Percentiles rank a stretch among this genome's conserved stretches.
These are phyloP conservation scores for Drosophila borealis DNA, from an alignment of 2,888 invertebrate species.

Conservation along the genomic window DNA sequence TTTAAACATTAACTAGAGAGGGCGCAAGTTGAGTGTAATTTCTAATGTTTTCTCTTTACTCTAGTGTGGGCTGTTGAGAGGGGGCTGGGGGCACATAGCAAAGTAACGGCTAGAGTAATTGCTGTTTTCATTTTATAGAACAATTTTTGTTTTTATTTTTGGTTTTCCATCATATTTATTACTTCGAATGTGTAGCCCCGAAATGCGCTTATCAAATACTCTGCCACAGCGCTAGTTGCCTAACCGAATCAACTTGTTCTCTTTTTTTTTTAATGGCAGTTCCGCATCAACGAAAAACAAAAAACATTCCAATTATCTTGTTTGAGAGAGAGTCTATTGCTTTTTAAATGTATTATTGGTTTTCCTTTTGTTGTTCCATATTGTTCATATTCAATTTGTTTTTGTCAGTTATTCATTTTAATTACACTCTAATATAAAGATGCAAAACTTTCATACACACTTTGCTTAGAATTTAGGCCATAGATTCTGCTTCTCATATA, in stretches of 20 bases:
- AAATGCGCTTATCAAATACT: conserved; percentile 16
- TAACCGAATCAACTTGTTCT: conserved; percentile 11
- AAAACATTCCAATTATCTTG: conserved; percentile 30
- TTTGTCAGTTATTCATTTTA: conserved; percentile 40
- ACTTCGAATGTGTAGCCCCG: conserved; percentile 11
- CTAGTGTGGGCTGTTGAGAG: background rate
- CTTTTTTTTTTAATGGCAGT: conserved; percentile 3
- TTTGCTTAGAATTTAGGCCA: conserved; percentile 67
- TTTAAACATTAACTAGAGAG: conserved; percentile 66
- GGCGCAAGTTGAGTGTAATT: conserved; percentile 28
- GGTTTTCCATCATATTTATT: conserved; percentile 20
- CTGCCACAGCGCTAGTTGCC: conserved; percentile 21
- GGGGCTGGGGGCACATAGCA: conserved; percentile 21
- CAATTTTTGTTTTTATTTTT: background rate
- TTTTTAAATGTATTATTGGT: conserved; percentile 15
- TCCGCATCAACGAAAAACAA: conserved; percentile 2
- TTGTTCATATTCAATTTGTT: conserved; percentile 1
- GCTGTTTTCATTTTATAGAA: background rate
- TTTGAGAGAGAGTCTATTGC: conserved; percentile 31
- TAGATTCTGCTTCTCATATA: conserved; percentile 49
- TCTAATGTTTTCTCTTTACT: conserved; percentile 2
- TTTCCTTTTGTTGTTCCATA: conserved; percentile 23
- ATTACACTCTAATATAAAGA: conserved; percentile 78
- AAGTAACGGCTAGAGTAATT: conserved; percentile 23
- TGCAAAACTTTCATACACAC: conserved; percentile 76